A percentile compares a stretch with the other conserved stretches of the same genome.
Conservation (phyloP, 2,797 vertebrate genomes). For the Atherinosoma microstoma region DNA sequence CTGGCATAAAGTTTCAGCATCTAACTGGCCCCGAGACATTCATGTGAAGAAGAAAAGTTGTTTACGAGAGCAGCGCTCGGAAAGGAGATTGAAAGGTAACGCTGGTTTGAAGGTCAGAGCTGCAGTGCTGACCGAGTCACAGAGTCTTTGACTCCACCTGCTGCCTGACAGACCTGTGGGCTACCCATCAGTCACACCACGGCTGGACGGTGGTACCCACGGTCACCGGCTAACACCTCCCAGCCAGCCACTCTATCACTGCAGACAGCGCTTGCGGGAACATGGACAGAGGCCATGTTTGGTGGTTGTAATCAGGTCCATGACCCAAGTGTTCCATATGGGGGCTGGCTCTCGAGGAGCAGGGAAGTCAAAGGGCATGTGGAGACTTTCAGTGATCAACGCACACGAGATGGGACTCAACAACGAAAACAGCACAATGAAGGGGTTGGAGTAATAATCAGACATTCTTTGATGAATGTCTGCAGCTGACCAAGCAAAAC, state of each 20-base stretch:
- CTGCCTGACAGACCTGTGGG: slow-evolving; percentile 54
- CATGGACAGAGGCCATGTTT: slow-evolving; percentile 32
- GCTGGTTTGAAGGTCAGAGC: slow-evolving; percentile 59
- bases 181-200: slow-evolving; percentile 63
- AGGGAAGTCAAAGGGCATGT: slow-evolving; percentile 33
- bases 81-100: slow-evolving; percentile 37
- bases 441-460: slow-evolving; percentile 11
- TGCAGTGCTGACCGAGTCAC: slow-evolving; percentile 43
- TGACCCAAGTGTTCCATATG: slow-evolving; percentile 47
- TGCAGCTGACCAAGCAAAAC: slow-evolving; percentile 35
- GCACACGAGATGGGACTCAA: slow-evolving; percentile 2
- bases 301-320: slow-evolving; percentile 43
- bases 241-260: slow-evolving; percentile 65
- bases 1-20: not conserved
- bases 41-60: not conserved
- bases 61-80: slow-evolving; percentile 10
- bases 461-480: slow-evolving; percentile 30
- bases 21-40: slow-evolving; percentile 3
- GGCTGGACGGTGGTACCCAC: slow-evolving; percentile 26
- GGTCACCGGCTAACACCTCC: slow-evolving; percentile 54
- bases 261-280: slow-evolving; percentile 48
- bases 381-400: slow-evolving; percentile 28
- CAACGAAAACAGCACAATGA: not conserved
- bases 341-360: slow-evolving; percentile 1
- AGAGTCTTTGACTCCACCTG: slow-evolving; percentile 62